Conservation (phyloP, 2,888 invertebrate species). For the Caenorhabditis imperialis region DNA sequence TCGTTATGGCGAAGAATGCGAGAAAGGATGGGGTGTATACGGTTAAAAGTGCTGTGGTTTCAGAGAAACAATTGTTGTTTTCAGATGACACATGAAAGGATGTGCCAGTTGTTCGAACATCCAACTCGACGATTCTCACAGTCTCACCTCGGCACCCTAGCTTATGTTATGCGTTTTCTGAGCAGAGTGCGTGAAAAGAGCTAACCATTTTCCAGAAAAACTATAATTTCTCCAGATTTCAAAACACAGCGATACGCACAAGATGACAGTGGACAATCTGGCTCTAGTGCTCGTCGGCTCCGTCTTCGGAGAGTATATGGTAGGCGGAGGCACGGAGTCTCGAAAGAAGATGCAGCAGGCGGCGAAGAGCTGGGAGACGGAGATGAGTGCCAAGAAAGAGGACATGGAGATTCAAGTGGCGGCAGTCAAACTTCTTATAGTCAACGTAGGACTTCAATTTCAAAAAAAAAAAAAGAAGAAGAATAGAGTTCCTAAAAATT, state of each 20-base stretch:
- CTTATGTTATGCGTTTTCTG: constrained; percentile 58
- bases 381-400: constrained; percentile 25
- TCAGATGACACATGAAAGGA: constrained; percentile 34
- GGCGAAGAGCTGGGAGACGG: constrained; percentile 17
- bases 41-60: constrained; percentile 4
- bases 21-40: constrained; percentile 11
- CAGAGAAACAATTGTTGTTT: neutral
- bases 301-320: constrained; percentile 61
- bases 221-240: constrained; percentile 53
- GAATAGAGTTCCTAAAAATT: neutral
- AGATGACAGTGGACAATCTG: constrained; percentile 66
- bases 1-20: constrained; percentile 28
- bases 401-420: constrained; percentile 47
- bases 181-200: constrained; percentile 12
- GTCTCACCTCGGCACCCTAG: constrained; percentile 58
- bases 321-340: constrained; percentile 40
- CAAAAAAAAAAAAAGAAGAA: neutral
- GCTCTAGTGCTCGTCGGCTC: constrained; percentile 67
- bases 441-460: constrained; percentile 24
- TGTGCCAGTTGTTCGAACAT: constrained; percentile 25
- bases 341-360: constrained; percentile 33
- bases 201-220: no score
- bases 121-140: constrained; percentile 12
- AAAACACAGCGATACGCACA: constrained; percentile 49
- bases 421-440: constrained; percentile 42